phyloP scores from a whole-genome alignment of 1,140 invertebrate species.

The Zeugodacus cucurbitae region DNA sequence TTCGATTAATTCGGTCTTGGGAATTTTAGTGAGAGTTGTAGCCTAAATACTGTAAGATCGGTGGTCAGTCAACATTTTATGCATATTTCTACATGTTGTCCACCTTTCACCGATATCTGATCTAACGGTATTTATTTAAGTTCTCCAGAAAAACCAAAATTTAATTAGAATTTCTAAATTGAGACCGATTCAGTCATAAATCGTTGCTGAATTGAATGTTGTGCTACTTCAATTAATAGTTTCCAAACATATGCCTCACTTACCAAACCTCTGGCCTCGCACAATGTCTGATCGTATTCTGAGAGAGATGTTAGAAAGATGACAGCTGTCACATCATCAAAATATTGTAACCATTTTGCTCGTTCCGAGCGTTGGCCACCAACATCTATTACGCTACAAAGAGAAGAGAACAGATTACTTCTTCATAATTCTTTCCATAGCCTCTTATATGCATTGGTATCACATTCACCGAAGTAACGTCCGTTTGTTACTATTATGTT shows the following conservation, averaged over 20 bases:
- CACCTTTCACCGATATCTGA: too few species aligned
- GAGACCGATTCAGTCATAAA: too few species aligned
- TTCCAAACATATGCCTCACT: background rate
- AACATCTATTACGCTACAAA: constrained; percentile 4
- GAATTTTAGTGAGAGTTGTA: too few species aligned
- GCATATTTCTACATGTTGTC: too few species aligned
- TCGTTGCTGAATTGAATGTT: too few species aligned
- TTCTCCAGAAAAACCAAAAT: too few species aligned
- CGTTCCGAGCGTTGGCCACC: constrained; percentile 40
- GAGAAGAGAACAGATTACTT: background rate
- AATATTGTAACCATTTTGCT: constrained; percentile 39
- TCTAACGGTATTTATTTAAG: too few species aligned
- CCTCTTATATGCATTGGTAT: background rate
- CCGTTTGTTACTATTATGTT: background rate
- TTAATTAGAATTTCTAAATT: too few species aligned
- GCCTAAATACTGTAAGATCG: too few species aligned
- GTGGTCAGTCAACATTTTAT: too few species aligned
- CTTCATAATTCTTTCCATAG: background rate
- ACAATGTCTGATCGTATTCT: constrained; percentile 37
- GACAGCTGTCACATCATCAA: constrained; percentile 22
- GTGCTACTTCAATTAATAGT: too few species aligned
- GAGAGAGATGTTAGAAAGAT: constrained; percentile 29
- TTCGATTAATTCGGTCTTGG: too few species aligned
- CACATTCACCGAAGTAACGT: background rate
- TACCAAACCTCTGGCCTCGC: background rate